phyloP scores from a whole-genome alignment of 2,113 vertebrate species.

The Chroicocephalus ridibundus region DNA sequence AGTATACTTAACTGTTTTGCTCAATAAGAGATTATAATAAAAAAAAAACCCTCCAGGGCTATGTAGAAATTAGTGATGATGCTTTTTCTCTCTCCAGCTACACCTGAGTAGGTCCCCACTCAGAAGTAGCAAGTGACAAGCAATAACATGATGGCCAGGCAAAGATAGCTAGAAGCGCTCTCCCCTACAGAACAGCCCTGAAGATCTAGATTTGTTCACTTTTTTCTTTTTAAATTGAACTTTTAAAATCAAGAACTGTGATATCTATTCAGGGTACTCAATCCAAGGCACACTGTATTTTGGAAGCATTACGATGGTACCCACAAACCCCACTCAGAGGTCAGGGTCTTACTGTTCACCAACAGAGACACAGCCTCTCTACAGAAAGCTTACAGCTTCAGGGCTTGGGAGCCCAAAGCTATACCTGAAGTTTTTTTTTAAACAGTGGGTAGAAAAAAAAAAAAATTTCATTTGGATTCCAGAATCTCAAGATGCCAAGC shows the following conservation, averaged over 20 bases:
- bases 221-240: neutral
- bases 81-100: neutral
- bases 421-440: neutral
- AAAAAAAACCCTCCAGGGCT: neutral
- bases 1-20: neutral
- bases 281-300: neutral
- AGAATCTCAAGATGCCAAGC: neutral
- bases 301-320: neutral
- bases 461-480: neutral
- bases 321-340: neutral
- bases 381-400: neutral
- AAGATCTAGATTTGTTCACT: neutral
- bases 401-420: neutral
- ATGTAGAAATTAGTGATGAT: neutral
- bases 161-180: neutral
- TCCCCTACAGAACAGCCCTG: neutral
- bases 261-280: neutral
- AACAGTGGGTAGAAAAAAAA: neutral
- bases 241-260: neutral
- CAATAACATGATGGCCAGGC: neutral
- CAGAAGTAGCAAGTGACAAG: neutral
- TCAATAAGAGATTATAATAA: neutral
- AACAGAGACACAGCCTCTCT: neutral
- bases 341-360: neutral
- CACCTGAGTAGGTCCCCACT: neutral